Base-by-base conservation (phyloP, 2,888 invertebrate species). In the Coelopa pilipes region DNA sequence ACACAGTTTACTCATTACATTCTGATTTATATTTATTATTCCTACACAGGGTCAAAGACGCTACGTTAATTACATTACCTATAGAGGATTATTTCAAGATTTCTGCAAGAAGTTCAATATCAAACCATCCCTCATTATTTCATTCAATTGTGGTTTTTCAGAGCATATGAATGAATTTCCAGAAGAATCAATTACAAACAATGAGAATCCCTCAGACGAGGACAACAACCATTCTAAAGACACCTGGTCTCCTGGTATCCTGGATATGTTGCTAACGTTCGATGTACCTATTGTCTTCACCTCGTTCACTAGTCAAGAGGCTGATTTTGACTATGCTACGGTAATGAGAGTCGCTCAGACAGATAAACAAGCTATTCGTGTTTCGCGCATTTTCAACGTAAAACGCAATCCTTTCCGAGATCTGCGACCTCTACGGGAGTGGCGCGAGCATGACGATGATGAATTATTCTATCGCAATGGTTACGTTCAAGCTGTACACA, bases 71-170 rank as follows among this genome's bases (percentile, higher is more conserved):
- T 73, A 72, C 10, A 47, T 69, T 0, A 76, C 73, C 13, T 77
- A 76, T 62, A 70, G 70, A 12, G 78, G 77, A 15, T 75, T 78
- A 1, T 80, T 84, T 21, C 78, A 79, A 57, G 73, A 79, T 12
- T 86, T 81, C 47, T 70, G 72, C 0, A 62, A 63, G n/a, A 12
- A 70, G 0, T 46, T 53, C 53, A 65, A 72, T 13, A 69, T 81
- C 0, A 74, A 78, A 47, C 81, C 84, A 0, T 75, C 79, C 2
- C 15, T 86, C 65, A 81, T 86, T 50, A 79, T 80, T 1, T 78
- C 81, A 1, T 85, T 80, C 24, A 82, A 86, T 76, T 83, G 84
- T 57, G 86, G 85, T 2, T 86, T 86, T 59, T 80, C 80, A 0
- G 80, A 80, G 24, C 47, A 75, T 73, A 75, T 63, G 70, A 74